Evolutionary conservation across 2,797 vertebrate species (phyloP).

Genomic region (Protonibea diacanthus): DNA sequence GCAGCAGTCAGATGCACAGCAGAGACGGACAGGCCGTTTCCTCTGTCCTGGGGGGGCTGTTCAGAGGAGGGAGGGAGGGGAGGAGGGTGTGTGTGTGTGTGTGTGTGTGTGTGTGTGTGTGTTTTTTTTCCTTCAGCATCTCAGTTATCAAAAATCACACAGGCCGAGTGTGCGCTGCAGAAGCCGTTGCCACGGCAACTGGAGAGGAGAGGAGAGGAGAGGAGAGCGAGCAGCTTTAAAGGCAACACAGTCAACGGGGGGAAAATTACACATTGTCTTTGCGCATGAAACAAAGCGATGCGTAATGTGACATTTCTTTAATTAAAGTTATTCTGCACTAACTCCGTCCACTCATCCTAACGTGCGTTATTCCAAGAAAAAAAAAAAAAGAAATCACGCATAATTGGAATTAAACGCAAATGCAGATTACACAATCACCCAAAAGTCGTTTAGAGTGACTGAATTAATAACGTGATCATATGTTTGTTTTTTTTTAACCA

Average conservation of each 20-base stretch:
- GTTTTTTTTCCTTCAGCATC: conserved; percentile 49
- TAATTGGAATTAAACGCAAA: neutral
- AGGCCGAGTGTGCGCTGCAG: conserved; percentile 87
- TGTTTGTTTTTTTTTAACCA: neutral
- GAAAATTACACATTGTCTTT: conserved; percentile 77
- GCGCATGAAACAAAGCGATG: conserved; percentile 65
- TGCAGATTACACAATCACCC: neutral
- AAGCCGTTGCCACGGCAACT: conserved; percentile 94
- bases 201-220: conserved; percentile 77
- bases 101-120: conserved; percentile 22
- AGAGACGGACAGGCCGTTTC: conserved; percentile 54
- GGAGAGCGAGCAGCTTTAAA: conserved; percentile 84
- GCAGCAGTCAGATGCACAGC: conserved; percentile 40
- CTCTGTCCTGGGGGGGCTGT: conserved; percentile 51
- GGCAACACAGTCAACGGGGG: conserved; percentile 66
- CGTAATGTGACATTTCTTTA: conserved; percentile 25
- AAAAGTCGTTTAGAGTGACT: conserved; percentile 25
- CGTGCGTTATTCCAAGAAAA: neutral
- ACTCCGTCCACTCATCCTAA: neutral
- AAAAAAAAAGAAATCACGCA: neutral
- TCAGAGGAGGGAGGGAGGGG: conserved; percentile 8
- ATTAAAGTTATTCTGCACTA: conserved; percentile 19
- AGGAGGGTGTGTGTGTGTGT: conserved; percentile 14
- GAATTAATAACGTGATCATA: neutral
- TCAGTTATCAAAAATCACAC: conserved; percentile 77